A percentile compares a stretch with the other conserved stretches of the same genome.
Evolutionary conservation across 2,113 vertebrate species (phyloP).

Genomic region (Anarrhichthys ocellatus): DNA sequence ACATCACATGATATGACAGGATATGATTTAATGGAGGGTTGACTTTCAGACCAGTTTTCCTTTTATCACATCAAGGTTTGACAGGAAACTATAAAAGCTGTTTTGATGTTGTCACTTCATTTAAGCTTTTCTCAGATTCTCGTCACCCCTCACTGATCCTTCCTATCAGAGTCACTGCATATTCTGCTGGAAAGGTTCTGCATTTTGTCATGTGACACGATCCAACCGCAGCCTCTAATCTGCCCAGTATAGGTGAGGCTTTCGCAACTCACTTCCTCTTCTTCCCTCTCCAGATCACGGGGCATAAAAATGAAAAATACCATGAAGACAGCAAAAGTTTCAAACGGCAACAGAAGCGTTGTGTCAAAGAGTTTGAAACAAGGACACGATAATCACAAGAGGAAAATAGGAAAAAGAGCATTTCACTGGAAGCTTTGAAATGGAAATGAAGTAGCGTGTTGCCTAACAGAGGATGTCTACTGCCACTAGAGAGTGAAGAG

Average conservation of each 20-base stretch:
- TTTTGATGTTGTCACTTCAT: not conserved
- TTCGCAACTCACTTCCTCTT: not conserved
- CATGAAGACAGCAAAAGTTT: not conserved
- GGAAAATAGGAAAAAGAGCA: not conserved
- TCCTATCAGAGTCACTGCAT: not conserved
- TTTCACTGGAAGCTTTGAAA: slow-evolving; percentile 23
- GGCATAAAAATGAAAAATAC: not conserved
- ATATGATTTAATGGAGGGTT: not conserved
- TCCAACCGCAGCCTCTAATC: not conserved
- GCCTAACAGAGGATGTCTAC: not conserved
- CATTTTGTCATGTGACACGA: not conserved
- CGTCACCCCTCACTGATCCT: not conserved
- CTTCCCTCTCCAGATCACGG: not conserved
- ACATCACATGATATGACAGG: too few relatives aligned
- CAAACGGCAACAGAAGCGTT: not conserved
- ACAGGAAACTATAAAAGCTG: not conserved
- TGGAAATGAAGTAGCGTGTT: slow-evolving; percentile 12
- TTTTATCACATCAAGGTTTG: not conserved
- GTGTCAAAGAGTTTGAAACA: not conserved
- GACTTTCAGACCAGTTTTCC: not conserved
- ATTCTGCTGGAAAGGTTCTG: not conserved
- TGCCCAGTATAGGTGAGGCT: not conserved
- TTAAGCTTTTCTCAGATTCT: not conserved
- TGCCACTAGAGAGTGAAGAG: not conserved
- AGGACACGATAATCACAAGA: slow-evolving; percentile 1